Evolutionary conservation across 2,113 vertebrate species (phyloP), one percentile per base, ranked within the genome.

Genomic region (Dermatemys mawii): DNA sequence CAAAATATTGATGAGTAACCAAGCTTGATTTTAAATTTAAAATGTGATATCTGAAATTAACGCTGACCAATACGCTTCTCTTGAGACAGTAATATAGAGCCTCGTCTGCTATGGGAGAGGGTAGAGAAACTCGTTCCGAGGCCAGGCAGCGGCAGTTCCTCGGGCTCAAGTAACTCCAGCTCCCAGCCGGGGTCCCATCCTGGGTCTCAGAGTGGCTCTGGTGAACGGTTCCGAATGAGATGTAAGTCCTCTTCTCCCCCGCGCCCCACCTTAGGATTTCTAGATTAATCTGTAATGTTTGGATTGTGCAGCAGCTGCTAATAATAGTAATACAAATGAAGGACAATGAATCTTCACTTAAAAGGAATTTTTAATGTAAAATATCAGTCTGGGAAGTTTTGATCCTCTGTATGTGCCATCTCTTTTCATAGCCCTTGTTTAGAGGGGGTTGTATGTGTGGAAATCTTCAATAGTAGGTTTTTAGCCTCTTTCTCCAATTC

Each of bases 131-230:
- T 99, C 75, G 99, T 98, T 53, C 99, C 99, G 93, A 98, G 98
- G 88, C 98, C 99, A 0, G 99, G 99, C 96, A 99, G 99, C 85
- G 99, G 99, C 96, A 99, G 99, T 95, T 99, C 99, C 92, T 99
- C 99, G 2, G 99, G 99, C 89, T 99, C 99, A 97, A 99, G 99
- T 97, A 99, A 99, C 98, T 99, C 99, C 8, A 98, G 99, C 93
- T 99, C 99, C 55, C 99, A 99, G 96, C 98, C 99, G 22, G 98
- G 98, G 6, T 98, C 98, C 86, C 98, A 98, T 67, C 98, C 98
- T 0, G 98, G 99, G 50, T 99, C 99, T 95, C 99, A 99, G 97
- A 99, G 98, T 1, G 99, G 99, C 75, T 99, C 99, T 50, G 99
- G 99, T 92, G 99, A 99, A 93, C 97, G 99, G 86, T 99, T 99